Evolutionary conservation across 2,888 invertebrate species (phyloP).

Genomic region (Sinohyriopsis cumingii): DNA sequence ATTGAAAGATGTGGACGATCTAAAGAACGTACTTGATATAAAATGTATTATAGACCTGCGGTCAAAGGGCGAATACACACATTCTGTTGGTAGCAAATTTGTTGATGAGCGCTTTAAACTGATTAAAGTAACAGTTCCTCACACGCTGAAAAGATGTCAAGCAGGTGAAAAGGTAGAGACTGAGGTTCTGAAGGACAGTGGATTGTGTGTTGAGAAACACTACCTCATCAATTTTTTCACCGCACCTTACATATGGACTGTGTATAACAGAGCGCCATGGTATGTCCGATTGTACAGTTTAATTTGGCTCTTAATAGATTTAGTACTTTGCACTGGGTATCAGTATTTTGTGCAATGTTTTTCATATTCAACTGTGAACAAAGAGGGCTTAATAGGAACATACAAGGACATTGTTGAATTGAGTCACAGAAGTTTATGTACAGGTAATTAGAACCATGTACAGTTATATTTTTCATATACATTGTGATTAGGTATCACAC

Average conservation of each 20-base stretch:
- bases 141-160: slow-evolving; percentile 25
- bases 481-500: no score
- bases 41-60: slow-evolving; percentile 60
- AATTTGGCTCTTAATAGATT: no score
- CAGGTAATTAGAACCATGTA: background rate
- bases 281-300: slow-evolving; percentile 44
- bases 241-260: slow-evolving; percentile 43
- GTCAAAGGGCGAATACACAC: slow-evolving; percentile 52
- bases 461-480: background rate
- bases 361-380: slow-evolving; percentile 44
- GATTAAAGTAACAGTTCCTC: slow-evolving; percentile 45
- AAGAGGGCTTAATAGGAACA: slow-evolving; percentile 45
- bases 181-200: background rate
- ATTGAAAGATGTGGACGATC: slow-evolving; percentile 37
- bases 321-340: slow-evolving; percentile 28
- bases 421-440: slow-evolving; percentile 42
- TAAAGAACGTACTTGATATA: slow-evolving; percentile 46
- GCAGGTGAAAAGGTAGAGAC: slow-evolving; percentile 30
- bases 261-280: slow-evolving; percentile 55
- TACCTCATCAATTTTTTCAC: slow-evolving; percentile 57
- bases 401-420: slow-evolving; percentile 55
- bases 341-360: slow-evolving; percentile 45
- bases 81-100: slow-evolving; percentile 43
- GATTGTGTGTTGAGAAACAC: slow-evolving; percentile 28
- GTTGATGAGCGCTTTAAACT: slow-evolving; percentile 49